phyloP scores from a whole-genome alignment of 2,113 vertebrate species.

The Hippoglossus stenolepis region DNA sequence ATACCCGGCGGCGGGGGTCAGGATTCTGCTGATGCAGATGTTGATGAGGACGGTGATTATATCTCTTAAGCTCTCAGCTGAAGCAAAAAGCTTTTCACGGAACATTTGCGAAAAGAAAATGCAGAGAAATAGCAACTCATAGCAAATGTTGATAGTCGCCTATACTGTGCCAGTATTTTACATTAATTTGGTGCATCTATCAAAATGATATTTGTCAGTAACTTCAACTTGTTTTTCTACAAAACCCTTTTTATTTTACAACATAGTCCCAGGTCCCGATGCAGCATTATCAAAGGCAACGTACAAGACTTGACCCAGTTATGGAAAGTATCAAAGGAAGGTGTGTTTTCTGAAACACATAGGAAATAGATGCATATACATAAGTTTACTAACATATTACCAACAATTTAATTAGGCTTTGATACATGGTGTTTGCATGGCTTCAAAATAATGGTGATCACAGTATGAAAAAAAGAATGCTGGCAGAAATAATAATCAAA shows the following conservation, averaged over 20 bases:
- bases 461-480: neutral
- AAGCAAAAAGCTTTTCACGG: slow-evolving; percentile 28
- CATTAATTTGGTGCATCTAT: neutral
- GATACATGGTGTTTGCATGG: neutral
- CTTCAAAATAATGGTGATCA: no score
- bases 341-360: neutral
- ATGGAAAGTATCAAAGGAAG: neutral
- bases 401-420: neutral
- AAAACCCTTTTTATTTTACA: no score
- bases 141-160: neutral
- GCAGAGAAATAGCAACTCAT: slow-evolving; percentile 1
- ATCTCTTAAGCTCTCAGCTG: slow-evolving; percentile 39
- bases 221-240: neutral
- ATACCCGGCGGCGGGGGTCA: slow-evolving; percentile 42
- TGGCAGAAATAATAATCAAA: no score
- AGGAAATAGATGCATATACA: neutral
- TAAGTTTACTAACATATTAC: neutral
- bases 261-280: neutral
- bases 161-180: slow-evolving; percentile 2
- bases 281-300: neutral
- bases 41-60: slow-evolving; percentile 57
- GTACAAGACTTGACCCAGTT: neutral
- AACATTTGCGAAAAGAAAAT: slow-evolving; percentile 30
- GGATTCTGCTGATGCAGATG: slow-evolving; percentile 52
- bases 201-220: neutral